Percentiles rank a stretch among this genome's conserved stretches.
These are phyloP conservation scores for Gallinago paraguaiae DNA, from an alignment of 2,113 vertebrate species.

Conservation along the genomic window DNA sequence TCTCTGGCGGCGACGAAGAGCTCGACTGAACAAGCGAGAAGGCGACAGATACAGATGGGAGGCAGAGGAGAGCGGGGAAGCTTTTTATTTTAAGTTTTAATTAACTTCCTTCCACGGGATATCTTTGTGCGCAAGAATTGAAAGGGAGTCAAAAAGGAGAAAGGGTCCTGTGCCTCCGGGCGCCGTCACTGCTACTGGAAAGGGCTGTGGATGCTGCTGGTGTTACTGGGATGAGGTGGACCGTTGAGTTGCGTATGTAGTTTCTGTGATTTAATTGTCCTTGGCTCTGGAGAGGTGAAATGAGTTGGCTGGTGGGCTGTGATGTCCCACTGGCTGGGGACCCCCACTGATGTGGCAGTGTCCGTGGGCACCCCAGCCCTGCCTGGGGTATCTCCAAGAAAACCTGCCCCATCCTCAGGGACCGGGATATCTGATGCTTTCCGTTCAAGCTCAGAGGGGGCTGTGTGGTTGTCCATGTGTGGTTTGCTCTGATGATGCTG, in stretches of 20 bases:
- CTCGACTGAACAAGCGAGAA: not conserved
- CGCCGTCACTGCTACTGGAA: accelerated
- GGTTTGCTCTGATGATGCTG: not conserved
- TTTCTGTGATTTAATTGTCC: not conserved
- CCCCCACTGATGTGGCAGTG: not conserved
- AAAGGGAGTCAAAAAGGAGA: not conserved
- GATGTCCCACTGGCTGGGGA: not conserved
- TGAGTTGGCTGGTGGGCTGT: not conserved
- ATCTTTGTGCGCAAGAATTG: not conserved
- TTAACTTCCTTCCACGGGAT: not conserved
- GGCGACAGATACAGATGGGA: not conserved
- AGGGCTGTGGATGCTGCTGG: not conserved
- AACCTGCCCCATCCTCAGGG: not conserved
- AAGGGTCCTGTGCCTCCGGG: not conserved
- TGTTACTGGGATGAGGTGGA: not conserved
- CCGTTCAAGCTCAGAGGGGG: accelerated
- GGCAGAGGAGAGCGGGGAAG: not conserved
- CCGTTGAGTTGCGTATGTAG: not conserved
- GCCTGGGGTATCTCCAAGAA: not conserved
- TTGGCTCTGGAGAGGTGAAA: accelerated
- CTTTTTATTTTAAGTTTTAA: not conserved
- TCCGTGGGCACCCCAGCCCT: not conserved
- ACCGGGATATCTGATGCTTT: accelerated
- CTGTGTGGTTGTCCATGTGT: accelerated
- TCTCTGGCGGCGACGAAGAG: not conserved